phyloP scores from a whole-genome alignment of 2,797 vertebrate genomes.

The Takifugu ocellatus region DNA sequence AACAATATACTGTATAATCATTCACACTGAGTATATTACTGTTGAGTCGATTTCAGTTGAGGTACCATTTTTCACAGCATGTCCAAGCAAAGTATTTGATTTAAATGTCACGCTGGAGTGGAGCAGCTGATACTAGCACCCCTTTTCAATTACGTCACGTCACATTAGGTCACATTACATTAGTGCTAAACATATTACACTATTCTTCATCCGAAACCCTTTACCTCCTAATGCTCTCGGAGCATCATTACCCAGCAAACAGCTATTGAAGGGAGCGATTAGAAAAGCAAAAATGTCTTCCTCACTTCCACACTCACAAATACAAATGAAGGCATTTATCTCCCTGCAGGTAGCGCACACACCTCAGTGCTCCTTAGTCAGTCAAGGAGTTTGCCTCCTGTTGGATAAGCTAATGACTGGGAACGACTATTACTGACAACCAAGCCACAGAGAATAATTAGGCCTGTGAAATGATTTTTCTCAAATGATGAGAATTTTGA shows the following conservation, averaged over 20 bases:
- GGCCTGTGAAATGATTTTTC: too few relatives aligned
- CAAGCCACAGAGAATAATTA: too few relatives aligned
- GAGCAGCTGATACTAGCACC: conserved; percentile 22
- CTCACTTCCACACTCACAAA: conserved; percentile 26
- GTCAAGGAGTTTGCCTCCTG: conserved; percentile 12
- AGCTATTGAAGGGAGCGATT: conserved; percentile 47
- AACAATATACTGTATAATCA: too few relatives aligned
- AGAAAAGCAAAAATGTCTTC: conserved; percentile 24
- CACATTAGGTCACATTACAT: conserved; percentile 64
- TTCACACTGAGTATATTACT: too few relatives aligned
- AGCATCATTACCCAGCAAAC: conserved; percentile 59
- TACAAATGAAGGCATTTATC: conserved; percentile 29
- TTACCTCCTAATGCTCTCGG: conserved; percentile 42
- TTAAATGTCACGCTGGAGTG: conserved; percentile 28
- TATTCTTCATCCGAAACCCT: conserved; percentile 56
- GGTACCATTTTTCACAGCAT: conserved; percentile 9
- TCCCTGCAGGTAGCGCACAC: conserved; percentile 26
- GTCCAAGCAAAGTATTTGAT: conserved; percentile 19
- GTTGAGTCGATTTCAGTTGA: too few relatives aligned
- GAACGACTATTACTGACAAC: neutral
- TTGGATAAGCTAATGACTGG: conserved; percentile 23
- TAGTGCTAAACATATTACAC: conserved; percentile 59
- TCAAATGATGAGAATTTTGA: too few relatives aligned
- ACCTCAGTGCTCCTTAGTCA: conserved; percentile 29
- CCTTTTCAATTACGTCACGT: conserved; percentile 56